Base-by-base conservation (phyloP, 2,797 vertebrate species). In the Hippocampus kuda region DNA sequence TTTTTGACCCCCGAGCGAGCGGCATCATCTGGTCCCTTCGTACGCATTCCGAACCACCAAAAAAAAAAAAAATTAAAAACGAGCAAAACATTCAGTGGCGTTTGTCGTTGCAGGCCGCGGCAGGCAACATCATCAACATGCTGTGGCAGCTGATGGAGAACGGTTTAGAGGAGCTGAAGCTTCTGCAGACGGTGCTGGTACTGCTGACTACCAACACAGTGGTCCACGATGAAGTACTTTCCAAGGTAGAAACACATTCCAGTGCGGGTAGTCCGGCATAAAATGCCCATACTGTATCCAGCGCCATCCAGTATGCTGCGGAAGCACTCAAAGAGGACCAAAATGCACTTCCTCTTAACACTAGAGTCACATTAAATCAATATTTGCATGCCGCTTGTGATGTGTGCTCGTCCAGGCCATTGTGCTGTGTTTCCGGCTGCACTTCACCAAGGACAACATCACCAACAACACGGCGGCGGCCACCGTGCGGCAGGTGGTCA, bases 61-160 rank as follows among this genome's bases (percentile, higher is more conserved):
- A 2, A 11, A 53, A 49, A 74, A 49, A 57, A 22, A 63, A 1
- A 34, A 30, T 3, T 3, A 30, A 4, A 34, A 34, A 34, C 0
- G 30, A 1, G 34, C 60, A 69, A 16, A 56, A 48, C 1, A 69
- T 8, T 18, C 38, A 20, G 20, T 34, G 27, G 4, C 22, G 9
- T 5, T 5, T 66, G n/a, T 72, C 68, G 16, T 76, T 24, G 1
- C 88, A 99, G 97, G 92, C 91, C 62, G 97, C 97, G 38, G 97
- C 97, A 8, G 97, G 96, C 77, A 98, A 97, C 89, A 95, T 99
- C 83, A 98, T 98, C 86, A 98, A 98, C 88, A 99, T 99, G 97
- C 85, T 99, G 84, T 99, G 97, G 97, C 97, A 99, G 81, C 91
- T 99, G 82, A 99, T 99, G 97, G 97, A 99, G 84, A 98, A 98